These are phyloP conservation scores for Drosophila ustulata DNA, from an alignment of 2,888 invertebrate species.

Conservation along the genomic window DNA sequence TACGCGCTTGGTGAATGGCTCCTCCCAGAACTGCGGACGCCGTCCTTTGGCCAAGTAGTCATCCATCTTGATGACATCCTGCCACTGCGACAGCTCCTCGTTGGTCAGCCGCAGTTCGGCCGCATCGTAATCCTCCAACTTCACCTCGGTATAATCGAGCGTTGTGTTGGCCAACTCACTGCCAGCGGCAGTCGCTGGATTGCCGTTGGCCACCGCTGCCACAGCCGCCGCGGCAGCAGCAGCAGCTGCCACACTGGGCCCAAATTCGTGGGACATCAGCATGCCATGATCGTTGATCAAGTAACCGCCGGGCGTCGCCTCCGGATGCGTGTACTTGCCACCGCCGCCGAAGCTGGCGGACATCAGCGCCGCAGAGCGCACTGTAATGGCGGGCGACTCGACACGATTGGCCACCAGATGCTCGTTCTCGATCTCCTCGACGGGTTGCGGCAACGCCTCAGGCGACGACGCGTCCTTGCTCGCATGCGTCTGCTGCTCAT, in stretches of 20 bases:
- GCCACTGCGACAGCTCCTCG: slow-evolving; percentile 84
- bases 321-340: slow-evolving; percentile 66
- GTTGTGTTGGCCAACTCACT: slow-evolving; percentile 29
- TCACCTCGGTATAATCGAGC: slow-evolving; percentile 74
- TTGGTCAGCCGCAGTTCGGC: slow-evolving; percentile 80
- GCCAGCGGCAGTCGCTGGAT: slow-evolving; percentile 8
- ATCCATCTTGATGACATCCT: slow-evolving; percentile 93
- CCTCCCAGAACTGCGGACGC: slow-evolving; percentile 96
- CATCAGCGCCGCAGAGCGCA: slow-evolving; percentile 42
- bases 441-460: slow-evolving; percentile 66
- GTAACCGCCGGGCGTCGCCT: slow-evolving; percentile 58
- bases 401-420: slow-evolving; percentile 65
- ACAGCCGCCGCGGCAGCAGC: slow-evolving; percentile 62
- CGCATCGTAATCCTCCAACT: slow-evolving; percentile 81
- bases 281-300: slow-evolving; percentile 82
- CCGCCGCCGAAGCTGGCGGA: slow-evolving; percentile 59
- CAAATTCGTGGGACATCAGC: slow-evolving; percentile 80
- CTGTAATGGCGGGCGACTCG: slow-evolving; percentile 47
- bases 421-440: slow-evolving; percentile 80
- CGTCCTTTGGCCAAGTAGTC: slow-evolving; percentile 94
- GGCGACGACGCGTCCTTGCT: slow-evolving; percentile 17
- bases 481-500: slow-evolving; percentile 1
- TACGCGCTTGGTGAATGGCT: slow-evolving; percentile 93
- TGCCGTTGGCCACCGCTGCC: slow-evolving; percentile 51
- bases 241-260: slow-evolving; percentile 68